Evolutionary conservation across 2,888 invertebrate genomes (phyloP).

Genomic region (Ectemnius continuus): DNA sequence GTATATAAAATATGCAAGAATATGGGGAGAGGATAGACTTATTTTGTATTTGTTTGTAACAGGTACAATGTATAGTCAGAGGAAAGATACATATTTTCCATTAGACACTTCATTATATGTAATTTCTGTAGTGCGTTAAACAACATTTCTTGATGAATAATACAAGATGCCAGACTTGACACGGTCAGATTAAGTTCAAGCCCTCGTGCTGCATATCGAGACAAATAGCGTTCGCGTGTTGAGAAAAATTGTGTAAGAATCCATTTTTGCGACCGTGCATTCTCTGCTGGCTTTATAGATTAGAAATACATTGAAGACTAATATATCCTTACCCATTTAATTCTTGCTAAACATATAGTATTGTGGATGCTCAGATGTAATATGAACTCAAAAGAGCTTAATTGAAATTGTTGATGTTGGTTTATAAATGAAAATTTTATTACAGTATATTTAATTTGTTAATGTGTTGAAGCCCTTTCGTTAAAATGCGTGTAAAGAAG

Average conservation of each 20-base stretch:
- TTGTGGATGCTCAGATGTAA: conserved; percentile 28
- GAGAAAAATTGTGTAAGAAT: no score
- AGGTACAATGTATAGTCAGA: conserved; percentile 31
- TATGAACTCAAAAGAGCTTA: conserved; percentile 18
- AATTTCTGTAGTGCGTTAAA: not conserved
- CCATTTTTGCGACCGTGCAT: no score
- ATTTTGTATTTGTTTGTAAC: conserved; percentile 56
- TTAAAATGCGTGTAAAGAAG: no score
- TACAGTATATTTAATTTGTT: conserved; percentile 38
- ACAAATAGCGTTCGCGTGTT: no score
- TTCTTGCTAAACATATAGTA: conserved; percentile 31
- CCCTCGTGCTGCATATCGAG: no score
- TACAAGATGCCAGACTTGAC: no score
- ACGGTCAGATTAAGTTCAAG: no score
- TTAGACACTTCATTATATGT: conserved; percentile 15
- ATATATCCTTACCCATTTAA: conserved; percentile 15
- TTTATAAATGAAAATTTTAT: conserved; percentile 47
- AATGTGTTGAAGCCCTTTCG: conserved; percentile 29
- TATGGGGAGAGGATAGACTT: conserved; percentile 61
- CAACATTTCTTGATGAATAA: no score
- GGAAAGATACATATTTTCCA: conserved; percentile 26
- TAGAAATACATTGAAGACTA: no score
- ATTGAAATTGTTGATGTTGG: conserved; percentile 43
- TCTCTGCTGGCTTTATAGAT: no score
- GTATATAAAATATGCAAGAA: conserved; percentile 42